phyloP scores from a whole-genome alignment of 2,797 vertebrate species.

The Cetoscarus ocellatus region DNA sequence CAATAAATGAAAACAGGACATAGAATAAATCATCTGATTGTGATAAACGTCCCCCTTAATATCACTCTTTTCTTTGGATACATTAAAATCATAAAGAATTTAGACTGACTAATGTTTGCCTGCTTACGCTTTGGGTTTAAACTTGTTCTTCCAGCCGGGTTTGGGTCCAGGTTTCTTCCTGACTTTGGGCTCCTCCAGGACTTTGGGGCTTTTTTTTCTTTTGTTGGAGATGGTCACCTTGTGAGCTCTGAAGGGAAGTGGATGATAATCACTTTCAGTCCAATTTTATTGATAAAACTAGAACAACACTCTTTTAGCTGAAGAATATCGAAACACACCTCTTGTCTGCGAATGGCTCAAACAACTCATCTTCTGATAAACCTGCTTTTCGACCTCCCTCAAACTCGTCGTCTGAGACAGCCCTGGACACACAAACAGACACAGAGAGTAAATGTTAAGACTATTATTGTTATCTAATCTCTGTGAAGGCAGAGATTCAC shows the following conservation, averaged over 20 bases:
- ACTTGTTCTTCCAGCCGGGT: conserved; percentile 95
- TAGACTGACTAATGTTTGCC: not conserved
- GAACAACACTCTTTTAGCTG: not conserved
- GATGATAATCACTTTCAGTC: not conserved
- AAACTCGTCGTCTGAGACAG: conserved; percentile 81
- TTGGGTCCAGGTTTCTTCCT: conserved; percentile 96
- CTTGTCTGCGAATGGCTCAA: conserved; percentile 86
- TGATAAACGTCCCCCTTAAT: no score
- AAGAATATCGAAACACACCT: conserved; percentile 78
- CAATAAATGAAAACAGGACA: no score
- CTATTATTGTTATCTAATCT: not conserved
- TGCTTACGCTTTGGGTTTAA: conserved; percentile 90
- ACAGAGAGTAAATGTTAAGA: no score
- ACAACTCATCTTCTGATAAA: conserved; percentile 86
- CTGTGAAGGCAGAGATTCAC: not conserved
- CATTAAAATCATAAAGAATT: not conserved
- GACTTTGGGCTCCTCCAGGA: conserved; percentile 84
- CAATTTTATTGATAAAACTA: not conserved
- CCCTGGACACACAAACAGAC: conserved; percentile 72
- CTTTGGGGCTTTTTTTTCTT: conserved; percentile 79
- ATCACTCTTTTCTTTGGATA: no score
- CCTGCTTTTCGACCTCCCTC: conserved; percentile 79
- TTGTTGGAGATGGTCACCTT: conserved; percentile 80
- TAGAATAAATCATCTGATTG: no score
- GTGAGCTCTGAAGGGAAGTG: conserved; percentile 23